Evolutionary conservation across 2,888 invertebrate species (phyloP), one percentile per base, ranked within the genome.

Genomic region (Netelia fuscicornis): DNA sequence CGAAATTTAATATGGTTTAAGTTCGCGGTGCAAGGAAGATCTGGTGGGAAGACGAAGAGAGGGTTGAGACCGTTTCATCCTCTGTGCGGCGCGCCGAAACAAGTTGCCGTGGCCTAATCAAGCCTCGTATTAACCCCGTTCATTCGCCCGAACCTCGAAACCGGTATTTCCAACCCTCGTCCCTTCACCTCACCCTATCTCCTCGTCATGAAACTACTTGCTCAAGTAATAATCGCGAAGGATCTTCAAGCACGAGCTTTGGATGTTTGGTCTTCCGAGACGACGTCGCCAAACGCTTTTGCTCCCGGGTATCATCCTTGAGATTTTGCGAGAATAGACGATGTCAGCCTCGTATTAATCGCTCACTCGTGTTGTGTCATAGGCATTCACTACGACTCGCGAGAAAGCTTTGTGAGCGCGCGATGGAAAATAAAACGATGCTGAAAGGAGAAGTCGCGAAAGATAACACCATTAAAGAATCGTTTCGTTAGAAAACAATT

Each of bases 1-100:
- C 90, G 91, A 92, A 93, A 92, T 93, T 93, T 93, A 93, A 93
- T 93, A 92, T 90, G 92, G 91, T 93, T 91, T 88, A 92, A 92
- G 92, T 92, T 93, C 88, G 86, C 67, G 71, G 83, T 81, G 86
- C 80, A 64, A 62, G 71, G 42, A 78, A 72, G 85, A 6, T 37
- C 37, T 37, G 37, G 37, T 6, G 37, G 37, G 37, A 37, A 8
- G 6, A 37, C 37, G 37, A 83, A 87, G 87, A 60, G 23, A 60
- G 70, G 68, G 60, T 13, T 54, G 76, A 72, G 83, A 58, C 74
- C 72, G 72, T 71, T 81, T 77, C 83, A 70, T 71, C 71, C 74
- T 62, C 70, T 56, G 56, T 81, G 71, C 78, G 83, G 81, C 86
- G 88, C 85, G 89, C 88, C 90, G 90, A 90, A 90, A 91, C 91